Evolutionary conservation across 2,113 vertebrate species (phyloP).

Genomic region (Alces alces): DNA sequence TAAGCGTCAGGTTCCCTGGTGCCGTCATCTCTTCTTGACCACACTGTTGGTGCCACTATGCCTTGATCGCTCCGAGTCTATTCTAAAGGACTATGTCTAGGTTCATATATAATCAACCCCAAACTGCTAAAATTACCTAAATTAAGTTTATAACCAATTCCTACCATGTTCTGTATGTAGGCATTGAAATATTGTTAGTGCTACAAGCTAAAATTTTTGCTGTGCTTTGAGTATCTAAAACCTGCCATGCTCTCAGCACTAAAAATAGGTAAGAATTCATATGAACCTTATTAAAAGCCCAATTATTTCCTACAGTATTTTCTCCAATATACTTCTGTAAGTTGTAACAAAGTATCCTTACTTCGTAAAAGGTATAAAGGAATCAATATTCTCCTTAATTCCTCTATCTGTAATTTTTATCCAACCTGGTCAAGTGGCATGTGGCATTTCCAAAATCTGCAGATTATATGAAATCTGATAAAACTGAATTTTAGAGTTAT

Average conservation of each 20-base stretch:
- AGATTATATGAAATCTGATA: background rate
- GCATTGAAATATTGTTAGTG: background rate
- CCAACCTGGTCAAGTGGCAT: background rate
- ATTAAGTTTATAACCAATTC: background rate
- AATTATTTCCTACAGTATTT: background rate
- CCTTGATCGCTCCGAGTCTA: background rate
- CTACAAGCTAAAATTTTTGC: background rate
- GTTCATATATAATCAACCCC: background rate
- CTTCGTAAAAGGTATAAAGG: background rate
- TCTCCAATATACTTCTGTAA: background rate
- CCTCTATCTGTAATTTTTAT: background rate
- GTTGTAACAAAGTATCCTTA: background rate
- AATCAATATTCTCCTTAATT: constrained; percentile 24
- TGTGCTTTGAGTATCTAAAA: background rate
- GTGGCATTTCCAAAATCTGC: background rate
- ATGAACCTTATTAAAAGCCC: background rate
- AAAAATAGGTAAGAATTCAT: background rate
- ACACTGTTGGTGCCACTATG: background rate
- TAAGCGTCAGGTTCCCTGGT: background rate
- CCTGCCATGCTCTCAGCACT: background rate
- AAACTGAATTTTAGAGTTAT: background rate
- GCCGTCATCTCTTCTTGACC: background rate
- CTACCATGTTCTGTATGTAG: background rate
- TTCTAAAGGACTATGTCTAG: background rate
- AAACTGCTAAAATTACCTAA: constrained; percentile 15